These are phyloP conservation scores for Riptortus pedestris DNA, from an alignment of 1,140 invertebrate species.

Conservation along the genomic window DNA sequence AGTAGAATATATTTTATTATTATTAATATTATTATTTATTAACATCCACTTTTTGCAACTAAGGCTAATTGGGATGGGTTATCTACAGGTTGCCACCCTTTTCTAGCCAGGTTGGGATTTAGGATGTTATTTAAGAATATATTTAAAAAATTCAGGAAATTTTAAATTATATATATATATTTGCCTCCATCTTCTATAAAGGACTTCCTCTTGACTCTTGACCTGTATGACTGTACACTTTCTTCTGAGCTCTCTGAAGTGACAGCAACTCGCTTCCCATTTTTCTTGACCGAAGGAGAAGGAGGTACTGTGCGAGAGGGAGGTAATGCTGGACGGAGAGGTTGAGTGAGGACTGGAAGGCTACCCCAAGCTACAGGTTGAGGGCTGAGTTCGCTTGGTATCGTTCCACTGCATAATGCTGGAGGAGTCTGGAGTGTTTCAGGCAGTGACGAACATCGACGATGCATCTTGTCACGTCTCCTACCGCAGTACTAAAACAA, in stretches of 20 bases:
- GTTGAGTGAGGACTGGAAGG: neutral
- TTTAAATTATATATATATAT: too few relatives aligned
- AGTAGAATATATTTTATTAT: too few relatives aligned
- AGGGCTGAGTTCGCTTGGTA: too few relatives aligned
- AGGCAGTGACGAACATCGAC: conserved; percentile 40
- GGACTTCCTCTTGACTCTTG: conserved; percentile 39
- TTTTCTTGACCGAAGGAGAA: neutral
- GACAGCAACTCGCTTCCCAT: neutral
- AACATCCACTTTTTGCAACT: too few relatives aligned
- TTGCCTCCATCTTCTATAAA: conserved; percentile 50
- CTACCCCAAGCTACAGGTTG: neutral
- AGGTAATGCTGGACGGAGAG: neutral
- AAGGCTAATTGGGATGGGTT: too few relatives aligned
- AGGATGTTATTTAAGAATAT: too few relatives aligned
- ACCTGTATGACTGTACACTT: neutral
- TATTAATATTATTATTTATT: too few relatives aligned
- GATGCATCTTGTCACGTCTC: conserved; percentile 35
- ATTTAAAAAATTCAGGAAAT: too few relatives aligned
- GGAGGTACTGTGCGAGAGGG: neutral
- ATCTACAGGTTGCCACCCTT: too few relatives aligned
- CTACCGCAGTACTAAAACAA: conserved; percentile 12
- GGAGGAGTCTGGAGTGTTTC: conserved; percentile 30
- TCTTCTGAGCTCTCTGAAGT: neutral
- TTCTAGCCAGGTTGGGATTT: too few relatives aligned
- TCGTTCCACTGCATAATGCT: neutral